A percentile compares a stretch with the other conserved stretches of the same genome.
Conservation (phyloP, 2,113 vertebrate genomes). For the Todiramphus chloris region DNA sequence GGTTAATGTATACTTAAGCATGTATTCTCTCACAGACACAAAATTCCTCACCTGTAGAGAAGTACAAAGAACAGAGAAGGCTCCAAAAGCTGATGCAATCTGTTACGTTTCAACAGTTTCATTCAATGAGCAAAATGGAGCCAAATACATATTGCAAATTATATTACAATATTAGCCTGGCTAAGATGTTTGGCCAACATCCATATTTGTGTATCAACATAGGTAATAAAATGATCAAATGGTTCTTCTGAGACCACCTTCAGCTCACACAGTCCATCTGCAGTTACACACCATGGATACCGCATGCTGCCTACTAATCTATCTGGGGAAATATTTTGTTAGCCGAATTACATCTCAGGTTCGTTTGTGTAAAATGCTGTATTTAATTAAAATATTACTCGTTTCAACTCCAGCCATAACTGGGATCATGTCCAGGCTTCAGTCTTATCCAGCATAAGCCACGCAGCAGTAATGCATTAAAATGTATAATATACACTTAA, state of each 20-base stretch:
- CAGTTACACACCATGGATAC: constrained; percentile 34
- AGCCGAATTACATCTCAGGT: constrained; percentile 14
- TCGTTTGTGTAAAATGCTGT: constrained; percentile 35
- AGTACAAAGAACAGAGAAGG: background rate
- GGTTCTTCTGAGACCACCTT: constrained; percentile 62
- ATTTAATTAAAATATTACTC: constrained; percentile 69
- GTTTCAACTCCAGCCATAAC: constrained; percentile 27
- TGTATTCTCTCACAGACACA: background rate
- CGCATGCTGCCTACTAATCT: constrained; percentile 36
- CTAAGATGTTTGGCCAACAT: constrained; percentile 60
- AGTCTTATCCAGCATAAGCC: constrained; percentile 6
- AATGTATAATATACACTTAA: background rate
- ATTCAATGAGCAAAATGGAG: constrained; percentile 47
- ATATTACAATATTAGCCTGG: constrained; percentile 52
- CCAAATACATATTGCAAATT: constrained; percentile 57
- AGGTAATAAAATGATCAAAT: constrained; percentile 70
- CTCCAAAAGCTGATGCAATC: constrained; percentile 37
- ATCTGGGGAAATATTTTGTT: constrained; percentile 46
- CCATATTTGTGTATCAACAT: constrained; percentile 68
- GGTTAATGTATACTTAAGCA: background rate
- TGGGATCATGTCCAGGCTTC: constrained; percentile 60
- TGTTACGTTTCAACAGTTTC: constrained; percentile 17
- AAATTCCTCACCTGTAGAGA: background rate
- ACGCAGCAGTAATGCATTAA: constrained; percentile 4
- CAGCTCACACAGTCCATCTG: constrained; percentile 61